Evolutionary conservation across 2,888 invertebrate species (phyloP).

Genomic region (Nomada ruficornis): DNA sequence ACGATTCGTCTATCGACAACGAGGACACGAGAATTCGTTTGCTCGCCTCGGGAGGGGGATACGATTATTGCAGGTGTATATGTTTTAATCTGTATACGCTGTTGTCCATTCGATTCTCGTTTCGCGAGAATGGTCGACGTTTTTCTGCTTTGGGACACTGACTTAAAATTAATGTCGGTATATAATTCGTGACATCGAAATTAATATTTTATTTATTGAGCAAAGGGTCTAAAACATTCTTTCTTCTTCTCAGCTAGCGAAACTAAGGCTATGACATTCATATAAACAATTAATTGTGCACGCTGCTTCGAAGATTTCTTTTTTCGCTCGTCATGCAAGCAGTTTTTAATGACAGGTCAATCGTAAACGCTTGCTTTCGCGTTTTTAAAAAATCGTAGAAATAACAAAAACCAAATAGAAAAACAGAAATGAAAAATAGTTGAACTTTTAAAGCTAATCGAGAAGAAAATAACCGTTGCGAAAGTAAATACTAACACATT

Average conservation of each 20-base stretch:
- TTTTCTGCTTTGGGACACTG: conserved; percentile 39
- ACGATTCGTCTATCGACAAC: conserved; percentile 28
- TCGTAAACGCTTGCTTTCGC: conserved; percentile 3
- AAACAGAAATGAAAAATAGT: not conserved
- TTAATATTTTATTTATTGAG: conserved; percentile 74
- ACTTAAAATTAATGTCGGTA: conserved; percentile 52
- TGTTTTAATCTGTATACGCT: conserved; percentile 1
- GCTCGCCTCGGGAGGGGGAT: conserved; percentile 12
- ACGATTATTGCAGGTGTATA: conserved; percentile 3
- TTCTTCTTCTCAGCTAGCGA: conserved; percentile 75
- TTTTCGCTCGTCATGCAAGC: not conserved
- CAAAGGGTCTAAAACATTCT: conserved; percentile 76
- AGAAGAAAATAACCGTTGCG: not conserved
- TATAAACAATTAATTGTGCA: conserved; percentile 65
- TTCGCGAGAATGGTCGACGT: conserved; percentile 45
- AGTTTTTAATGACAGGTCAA: not conserved
- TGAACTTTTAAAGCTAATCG: conserved; percentile 12
- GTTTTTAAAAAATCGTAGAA: not conserved
- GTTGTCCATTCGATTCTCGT: conserved; percentile 36
- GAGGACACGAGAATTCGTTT: conserved; percentile 20
- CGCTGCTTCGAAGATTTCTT: conserved; percentile 63
- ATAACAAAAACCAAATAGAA: not conserved
- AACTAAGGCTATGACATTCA: conserved; percentile 74
- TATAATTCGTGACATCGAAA: conserved; percentile 44
- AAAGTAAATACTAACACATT: conserved; percentile 35